phyloP scores from a whole-genome alignment of 2,888 invertebrate species.

The Dendrolimus houi region DNA sequence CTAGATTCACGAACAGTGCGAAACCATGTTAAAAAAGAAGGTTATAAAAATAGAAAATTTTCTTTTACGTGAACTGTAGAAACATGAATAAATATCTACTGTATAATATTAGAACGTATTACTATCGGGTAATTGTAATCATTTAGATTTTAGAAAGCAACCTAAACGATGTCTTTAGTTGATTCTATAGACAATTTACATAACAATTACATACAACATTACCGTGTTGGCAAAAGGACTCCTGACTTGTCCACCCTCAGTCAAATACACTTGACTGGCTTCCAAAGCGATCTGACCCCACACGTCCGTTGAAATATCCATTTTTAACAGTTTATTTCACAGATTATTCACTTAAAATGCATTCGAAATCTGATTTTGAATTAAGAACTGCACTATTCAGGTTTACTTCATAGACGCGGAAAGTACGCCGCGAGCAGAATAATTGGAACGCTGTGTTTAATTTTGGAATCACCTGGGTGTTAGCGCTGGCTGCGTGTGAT shows the following conservation, averaged over 20 bases:
- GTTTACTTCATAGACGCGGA: slow-evolving; percentile 47
- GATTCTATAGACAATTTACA: slow-evolving; percentile 10
- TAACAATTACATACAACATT: slow-evolving; percentile 37
- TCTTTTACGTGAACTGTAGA: no score
- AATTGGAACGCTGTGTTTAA: slow-evolving; percentile 63
- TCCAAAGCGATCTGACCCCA: slow-evolving; percentile 94
- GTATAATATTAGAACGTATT: not conserved
- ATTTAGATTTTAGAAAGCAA: no score
- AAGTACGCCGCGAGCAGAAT: slow-evolving; percentile 43
- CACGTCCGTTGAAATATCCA: slow-evolving; percentile 86
- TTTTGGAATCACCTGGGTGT: slow-evolving; percentile 69
- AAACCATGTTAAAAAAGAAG: no score
- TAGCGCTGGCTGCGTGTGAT: slow-evolving; percentile 25
- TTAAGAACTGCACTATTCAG: slow-evolving; percentile 22
- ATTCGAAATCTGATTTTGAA: slow-evolving; percentile 21
- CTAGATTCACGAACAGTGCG: no score
- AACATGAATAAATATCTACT: no score
- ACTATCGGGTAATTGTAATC: no score
- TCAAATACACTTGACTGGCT: slow-evolving; percentile 89
- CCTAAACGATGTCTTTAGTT: no score
- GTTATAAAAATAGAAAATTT: no score
- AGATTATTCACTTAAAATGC: slow-evolving; percentile 27
- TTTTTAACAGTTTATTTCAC: slow-evolving; percentile 32
- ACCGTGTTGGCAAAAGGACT: slow-evolving; percentile 92
- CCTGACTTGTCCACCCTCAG: slow-evolving; percentile 85